These are phyloP conservation scores for Oryzias dopingdopingensis DNA, from an alignment of 2,797 vertebrate species.

Conservation along the genomic window DNA sequence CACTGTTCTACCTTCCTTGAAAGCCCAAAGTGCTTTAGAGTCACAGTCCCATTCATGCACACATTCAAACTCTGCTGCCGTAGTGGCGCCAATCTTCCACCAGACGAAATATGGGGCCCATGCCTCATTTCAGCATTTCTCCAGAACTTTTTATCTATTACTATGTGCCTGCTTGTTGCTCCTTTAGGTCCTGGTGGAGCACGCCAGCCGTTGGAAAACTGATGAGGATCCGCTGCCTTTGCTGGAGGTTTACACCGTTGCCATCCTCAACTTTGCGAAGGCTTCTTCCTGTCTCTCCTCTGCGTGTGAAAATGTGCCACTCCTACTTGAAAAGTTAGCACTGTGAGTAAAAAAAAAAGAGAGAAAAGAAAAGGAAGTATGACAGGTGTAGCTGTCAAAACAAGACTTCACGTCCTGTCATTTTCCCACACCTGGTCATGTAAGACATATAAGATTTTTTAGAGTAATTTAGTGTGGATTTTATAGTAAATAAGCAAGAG, in stretches of 20 bases:
- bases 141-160: background rate
- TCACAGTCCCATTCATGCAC: no score
- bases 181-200: constrained; percentile 89
- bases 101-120: no score
- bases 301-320: constrained; percentile 95
- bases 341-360: constrained; percentile 84
- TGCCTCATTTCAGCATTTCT: no score
- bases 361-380: background rate
- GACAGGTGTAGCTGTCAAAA: background rate
- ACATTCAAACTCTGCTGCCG: no score
- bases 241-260: constrained; percentile 94
- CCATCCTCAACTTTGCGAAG: constrained; percentile 93
- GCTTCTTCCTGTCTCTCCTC: constrained; percentile 91
- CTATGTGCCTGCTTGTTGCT: constrained; percentile 1
- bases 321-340: constrained; percentile 97
- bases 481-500: no score
- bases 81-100: no score
- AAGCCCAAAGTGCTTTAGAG: no score
- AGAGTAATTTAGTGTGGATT: no score
- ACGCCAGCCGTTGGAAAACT: constrained; percentile 94
- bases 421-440: background rate
- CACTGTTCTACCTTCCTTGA: no score
- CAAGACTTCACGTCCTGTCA: background rate
- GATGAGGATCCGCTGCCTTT: constrained; percentile 94
- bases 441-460: no score